A percentile compares a stretch with the other conserved stretches of the same genome.
These are phyloP conservation scores for Diaphora mendica DNA, from an alignment of 2,888 invertebrate species.

Conservation along the genomic window DNA sequence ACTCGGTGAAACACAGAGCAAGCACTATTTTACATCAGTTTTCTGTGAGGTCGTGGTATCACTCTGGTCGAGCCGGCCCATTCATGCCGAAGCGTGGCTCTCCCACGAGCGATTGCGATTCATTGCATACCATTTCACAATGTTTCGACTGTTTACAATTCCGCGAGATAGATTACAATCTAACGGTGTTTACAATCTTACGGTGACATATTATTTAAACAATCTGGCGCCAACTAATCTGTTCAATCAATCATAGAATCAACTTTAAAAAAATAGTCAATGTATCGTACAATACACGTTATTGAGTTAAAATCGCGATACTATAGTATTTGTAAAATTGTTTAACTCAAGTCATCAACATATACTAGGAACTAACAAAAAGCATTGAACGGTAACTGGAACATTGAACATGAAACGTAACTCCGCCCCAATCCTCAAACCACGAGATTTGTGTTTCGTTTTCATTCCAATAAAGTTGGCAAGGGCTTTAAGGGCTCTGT, in stretches of 20 bases:
- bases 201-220: too few relatives aligned
- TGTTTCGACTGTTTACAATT: too few relatives aligned
- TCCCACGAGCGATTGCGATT: too few relatives aligned
- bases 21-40: too few relatives aligned
- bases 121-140: too few relatives aligned
- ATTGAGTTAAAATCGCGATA: not conserved
- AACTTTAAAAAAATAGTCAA: not conserved
- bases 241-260: not conserved
- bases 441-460: conserved; percentile 30
- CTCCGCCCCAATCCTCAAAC: conserved; percentile 18
- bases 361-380: not conserved
- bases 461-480: conserved; percentile 24
- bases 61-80: too few relatives aligned
- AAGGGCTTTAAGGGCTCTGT: conserved; percentile 23
- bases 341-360: not conserved
- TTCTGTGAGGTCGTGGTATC: too few relatives aligned
- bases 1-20: too few relatives aligned
- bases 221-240: not conserved
- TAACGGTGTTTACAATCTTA: too few relatives aligned
- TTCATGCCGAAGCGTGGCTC: too few relatives aligned
- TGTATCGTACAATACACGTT: not conserved
- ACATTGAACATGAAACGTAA: conserved; percentile 22
- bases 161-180: too few relatives aligned
- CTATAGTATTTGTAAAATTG: not conserved
- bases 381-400: conserved; percentile 18